Conservation (phyloP, 2,113 vertebrate species). For the Oncorhynchus tshawytscha region DNA sequence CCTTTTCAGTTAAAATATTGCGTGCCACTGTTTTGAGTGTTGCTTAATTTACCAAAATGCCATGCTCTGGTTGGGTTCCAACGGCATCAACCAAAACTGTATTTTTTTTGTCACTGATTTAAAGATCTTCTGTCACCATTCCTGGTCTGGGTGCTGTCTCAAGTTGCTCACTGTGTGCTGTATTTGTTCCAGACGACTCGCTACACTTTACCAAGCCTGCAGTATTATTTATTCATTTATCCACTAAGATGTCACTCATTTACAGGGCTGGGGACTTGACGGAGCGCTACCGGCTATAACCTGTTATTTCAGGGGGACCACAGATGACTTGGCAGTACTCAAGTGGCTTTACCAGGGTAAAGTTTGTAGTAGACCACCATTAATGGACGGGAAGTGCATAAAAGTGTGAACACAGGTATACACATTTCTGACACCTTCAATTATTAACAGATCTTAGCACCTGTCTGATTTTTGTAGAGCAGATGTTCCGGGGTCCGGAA, state of each 20-base stretch:
- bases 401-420: background rate
- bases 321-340: conserved; percentile 22
- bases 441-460: no score
- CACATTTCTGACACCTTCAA: no score
- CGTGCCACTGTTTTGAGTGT: background rate
- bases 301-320: conserved; percentile 32
- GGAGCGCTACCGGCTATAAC: conserved; percentile 11
- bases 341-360: background rate
- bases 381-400: no score
- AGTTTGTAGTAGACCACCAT: no score
- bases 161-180: background rate
- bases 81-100: background rate
- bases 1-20: background rate
- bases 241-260: conserved; percentile 36
- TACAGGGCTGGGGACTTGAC: conserved; percentile 1
- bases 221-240: conserved; percentile 34
- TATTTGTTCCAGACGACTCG: conserved; percentile 14
- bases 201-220: conserved; percentile 11
- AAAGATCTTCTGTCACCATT: conserved; percentile 16
- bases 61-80: background rate
- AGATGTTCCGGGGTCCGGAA: no score
- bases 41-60: conserved; percentile 6
- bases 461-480: no score
- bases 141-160: background rate
- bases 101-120: conserved; percentile 22